A percentile compares a stretch with the other conserved stretches of the same genome.
These are phyloP conservation scores for Pocillopora verrucosa DNA, from an alignment of 64 coral and sea anemone species.

Conservation along the genomic window DNA sequence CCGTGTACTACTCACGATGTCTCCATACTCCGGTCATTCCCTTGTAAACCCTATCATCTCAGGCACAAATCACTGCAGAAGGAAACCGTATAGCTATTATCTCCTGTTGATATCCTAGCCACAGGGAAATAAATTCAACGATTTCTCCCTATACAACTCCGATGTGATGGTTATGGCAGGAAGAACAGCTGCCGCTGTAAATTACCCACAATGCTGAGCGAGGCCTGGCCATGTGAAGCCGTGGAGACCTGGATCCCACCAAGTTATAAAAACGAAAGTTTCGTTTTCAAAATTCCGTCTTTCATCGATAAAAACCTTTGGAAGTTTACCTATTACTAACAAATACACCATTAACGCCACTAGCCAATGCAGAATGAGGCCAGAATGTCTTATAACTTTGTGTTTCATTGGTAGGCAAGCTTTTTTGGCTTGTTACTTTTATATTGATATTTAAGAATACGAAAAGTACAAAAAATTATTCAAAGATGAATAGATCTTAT, in stretches of 20 bases:
- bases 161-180: neutral
- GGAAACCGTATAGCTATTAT: neutral
- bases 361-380: too few species aligned
- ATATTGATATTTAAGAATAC: too few species aligned
- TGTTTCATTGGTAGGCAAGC: too few species aligned
- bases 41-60: neutral
- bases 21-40: neutral
- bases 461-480: too few species aligned
- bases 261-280: too few species aligned
- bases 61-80: neutral
- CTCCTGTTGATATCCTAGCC: conserved; percentile 2
- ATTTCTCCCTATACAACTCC: neutral
- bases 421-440: too few species aligned
- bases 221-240: neutral
- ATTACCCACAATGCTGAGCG: conserved; percentile 25
- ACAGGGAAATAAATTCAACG: neutral
- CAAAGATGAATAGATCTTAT: too few species aligned
- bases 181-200: conserved; percentile 8
- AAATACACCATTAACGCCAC: too few species aligned
- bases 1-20: neutral
- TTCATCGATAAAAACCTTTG: too few species aligned
- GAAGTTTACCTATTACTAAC: too few species aligned
- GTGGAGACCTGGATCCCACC: neutral
- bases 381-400: too few species aligned
- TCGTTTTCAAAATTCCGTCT: too few species aligned